Evolutionary conservation across 2,797 vertebrate genomes (phyloP).

Genomic region (Hozukius guyotensis): DNA sequence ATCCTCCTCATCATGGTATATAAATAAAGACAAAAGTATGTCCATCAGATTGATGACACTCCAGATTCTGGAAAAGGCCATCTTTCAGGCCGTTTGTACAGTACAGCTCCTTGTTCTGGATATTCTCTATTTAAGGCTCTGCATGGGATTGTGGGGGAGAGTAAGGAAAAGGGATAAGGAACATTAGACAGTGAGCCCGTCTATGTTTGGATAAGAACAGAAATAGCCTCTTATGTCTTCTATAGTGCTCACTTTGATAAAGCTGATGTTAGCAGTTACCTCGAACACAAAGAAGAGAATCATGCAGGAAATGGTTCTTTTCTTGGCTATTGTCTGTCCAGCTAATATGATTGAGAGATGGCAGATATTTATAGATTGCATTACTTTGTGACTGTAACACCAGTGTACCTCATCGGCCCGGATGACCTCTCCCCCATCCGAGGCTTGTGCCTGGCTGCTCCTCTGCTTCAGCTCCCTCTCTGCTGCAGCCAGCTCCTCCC

Average conservation of each 20-base stretch:
- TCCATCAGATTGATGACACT: slow-evolving; percentile 53
- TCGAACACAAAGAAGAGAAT: neutral
- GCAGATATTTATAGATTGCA: neutral
- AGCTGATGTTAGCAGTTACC: slow-evolving; percentile 6
- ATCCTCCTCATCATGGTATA: slow-evolving; percentile 35
- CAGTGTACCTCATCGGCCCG: slow-evolving; percentile 91
- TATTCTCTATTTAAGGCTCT: slow-evolving; percentile 70
- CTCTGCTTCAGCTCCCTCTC: slow-evolving; percentile 89
- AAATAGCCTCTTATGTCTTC: slow-evolving; percentile 72
- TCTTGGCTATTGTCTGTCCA: neutral
- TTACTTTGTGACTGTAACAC: neutral
- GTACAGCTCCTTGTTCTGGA: slow-evolving; percentile 71
- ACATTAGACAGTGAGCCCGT: slow-evolving; percentile 69
- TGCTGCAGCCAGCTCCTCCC: slow-evolving; percentile 87
- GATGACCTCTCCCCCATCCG: slow-evolving; percentile 86
- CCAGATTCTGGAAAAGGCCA: slow-evolving; percentile 49
- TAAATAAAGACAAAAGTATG: slow-evolving; percentile 52
- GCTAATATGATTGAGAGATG: neutral
- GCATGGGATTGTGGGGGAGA: slow-evolving; percentile 78
- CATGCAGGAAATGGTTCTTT: neutral
- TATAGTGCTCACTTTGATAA: slow-evolving; percentile 25
- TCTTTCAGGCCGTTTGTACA: slow-evolving; percentile 40
- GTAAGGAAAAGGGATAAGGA: slow-evolving; percentile 69
- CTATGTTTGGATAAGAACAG: slow-evolving; percentile 78
- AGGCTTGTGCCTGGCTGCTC: slow-evolving; percentile 81